phyloP scores from a whole-genome alignment of 1,140 invertebrate species.

The Drosophila nasuta region DNA sequence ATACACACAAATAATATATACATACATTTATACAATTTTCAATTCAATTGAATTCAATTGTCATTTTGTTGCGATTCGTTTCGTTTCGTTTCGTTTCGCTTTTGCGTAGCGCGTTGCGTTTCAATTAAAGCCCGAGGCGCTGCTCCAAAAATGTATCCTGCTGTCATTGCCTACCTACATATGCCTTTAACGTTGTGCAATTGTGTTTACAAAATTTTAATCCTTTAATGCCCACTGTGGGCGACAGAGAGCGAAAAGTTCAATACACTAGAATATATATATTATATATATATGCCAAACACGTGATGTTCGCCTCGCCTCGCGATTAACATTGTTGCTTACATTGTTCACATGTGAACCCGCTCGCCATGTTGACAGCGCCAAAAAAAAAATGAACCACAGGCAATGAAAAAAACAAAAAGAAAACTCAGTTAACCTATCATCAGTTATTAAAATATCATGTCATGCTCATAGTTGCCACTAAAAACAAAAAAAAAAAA shows the following conservation, averaged over 20 bases:
- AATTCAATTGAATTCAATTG: conserved; percentile 1
- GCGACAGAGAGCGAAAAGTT: too few relatives aligned
- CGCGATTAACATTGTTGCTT: conserved; percentile 30
- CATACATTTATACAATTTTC: conserved; percentile 10
- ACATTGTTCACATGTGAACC: conserved; percentile 18
- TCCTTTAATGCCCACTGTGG: conserved; percentile 38
- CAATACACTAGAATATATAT: too few relatives aligned
- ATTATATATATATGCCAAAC: neutral
- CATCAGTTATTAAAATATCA: conserved; percentile 5
- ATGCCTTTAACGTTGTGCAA: conserved; percentile 25
- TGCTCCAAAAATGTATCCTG: neutral
- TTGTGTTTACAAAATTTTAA: conserved; percentile 50
- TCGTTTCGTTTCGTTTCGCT: too few relatives aligned
- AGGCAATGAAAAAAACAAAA: neutral
- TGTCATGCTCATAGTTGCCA: neutral
- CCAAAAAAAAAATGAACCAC: neutral
- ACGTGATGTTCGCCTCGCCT: conserved; percentile 24
- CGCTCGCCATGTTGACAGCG: neutral
- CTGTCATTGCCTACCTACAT: conserved; percentile 11
- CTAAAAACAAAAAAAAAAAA: too few relatives aligned
- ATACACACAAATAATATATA: too few relatives aligned
- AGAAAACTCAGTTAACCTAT: neutral
- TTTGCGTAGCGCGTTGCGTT: too few relatives aligned
- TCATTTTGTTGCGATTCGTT: neutral
- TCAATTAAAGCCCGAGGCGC: conserved; percentile 13